Evolutionary conservation across 2,888 invertebrate species (phyloP).

Genomic region (Athrips mouffetella): DNA sequence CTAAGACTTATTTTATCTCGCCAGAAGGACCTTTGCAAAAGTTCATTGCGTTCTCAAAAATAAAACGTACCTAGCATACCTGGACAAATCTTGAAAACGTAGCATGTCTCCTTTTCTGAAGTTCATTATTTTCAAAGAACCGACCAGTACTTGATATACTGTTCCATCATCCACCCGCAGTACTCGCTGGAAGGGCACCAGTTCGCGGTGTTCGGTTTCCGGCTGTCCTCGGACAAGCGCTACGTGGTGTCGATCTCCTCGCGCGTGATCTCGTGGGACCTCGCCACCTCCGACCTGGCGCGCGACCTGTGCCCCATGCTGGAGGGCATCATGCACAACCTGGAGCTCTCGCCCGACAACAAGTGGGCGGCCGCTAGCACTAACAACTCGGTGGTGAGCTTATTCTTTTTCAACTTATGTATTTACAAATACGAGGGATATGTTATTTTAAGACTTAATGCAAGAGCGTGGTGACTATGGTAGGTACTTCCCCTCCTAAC

Average conservation of each 20-base stretch:
- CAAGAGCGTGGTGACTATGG: neutral
- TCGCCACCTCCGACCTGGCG: constrained; percentile 96
- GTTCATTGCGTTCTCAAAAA: too few species aligned
- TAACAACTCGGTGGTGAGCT: constrained; percentile 91
- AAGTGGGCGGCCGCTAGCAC: constrained; percentile 97
- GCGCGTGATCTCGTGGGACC: constrained; percentile 97
- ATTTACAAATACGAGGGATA: too few species aligned
- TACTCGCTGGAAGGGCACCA: constrained; percentile 98
- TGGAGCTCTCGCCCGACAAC: constrained; percentile 95
- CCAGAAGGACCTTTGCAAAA: too few species aligned
- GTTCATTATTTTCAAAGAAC: too few species aligned
- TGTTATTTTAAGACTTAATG: too few species aligned
- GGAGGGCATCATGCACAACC: constrained; percentile 96
- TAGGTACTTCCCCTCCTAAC: too few species aligned
- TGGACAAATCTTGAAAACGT: too few species aligned
- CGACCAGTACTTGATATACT: neutral
- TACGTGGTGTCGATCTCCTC: constrained; percentile 98
- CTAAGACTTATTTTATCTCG: too few species aligned
- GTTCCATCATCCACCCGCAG: constrained; percentile 60
- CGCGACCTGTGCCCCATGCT: constrained; percentile 93
- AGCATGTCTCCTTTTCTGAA: too few species aligned
- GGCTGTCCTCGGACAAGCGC: constrained; percentile 91
- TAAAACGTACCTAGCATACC: too few species aligned
- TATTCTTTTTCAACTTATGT: neutral
- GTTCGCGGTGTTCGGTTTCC: constrained; percentile 96